These are phyloP conservation scores for Pelecanoides urinatrix DNA, from an alignment of 2,113 vertebrate genomes.

Conservation along the genomic window DNA sequence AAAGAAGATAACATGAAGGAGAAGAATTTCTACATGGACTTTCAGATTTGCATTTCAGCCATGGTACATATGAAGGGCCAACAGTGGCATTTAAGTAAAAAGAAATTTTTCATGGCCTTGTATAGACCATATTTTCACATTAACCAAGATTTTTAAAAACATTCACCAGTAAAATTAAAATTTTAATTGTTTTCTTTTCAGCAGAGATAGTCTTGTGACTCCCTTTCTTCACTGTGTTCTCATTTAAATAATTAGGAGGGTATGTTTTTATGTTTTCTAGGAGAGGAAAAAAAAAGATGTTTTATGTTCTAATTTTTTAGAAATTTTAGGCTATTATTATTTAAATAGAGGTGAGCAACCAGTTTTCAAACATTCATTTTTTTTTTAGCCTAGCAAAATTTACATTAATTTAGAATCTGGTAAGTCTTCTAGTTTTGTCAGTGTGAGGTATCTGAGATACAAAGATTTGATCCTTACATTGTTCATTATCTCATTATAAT, in stretches of 20 bases:
- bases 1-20: not conserved
- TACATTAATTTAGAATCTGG: not conserved
- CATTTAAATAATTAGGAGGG: not conserved
- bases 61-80: not conserved
- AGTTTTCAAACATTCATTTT: not conserved
- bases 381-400: not conserved
- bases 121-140: not conserved
- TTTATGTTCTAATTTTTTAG: too few relatives aligned
- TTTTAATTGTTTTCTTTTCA: not conserved
- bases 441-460: not conserved
- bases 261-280: not conserved
- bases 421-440: not conserved
- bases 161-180: not conserved
- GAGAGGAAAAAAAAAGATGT: not conserved
- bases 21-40: not conserved
- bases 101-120: not conserved
- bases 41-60: not conserved
- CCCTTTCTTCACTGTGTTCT: not conserved
- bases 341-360: not conserved
- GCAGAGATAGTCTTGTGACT: not conserved
- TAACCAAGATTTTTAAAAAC: not conserved
- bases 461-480: fast-evolving
- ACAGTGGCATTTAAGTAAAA: not conserved
- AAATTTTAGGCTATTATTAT: not conserved
- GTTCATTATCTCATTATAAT: not conserved